Evolutionary conservation across 1,140 invertebrate genomes (phyloP).

Genomic region (Pseudomyrmex dendroicus): DNA sequence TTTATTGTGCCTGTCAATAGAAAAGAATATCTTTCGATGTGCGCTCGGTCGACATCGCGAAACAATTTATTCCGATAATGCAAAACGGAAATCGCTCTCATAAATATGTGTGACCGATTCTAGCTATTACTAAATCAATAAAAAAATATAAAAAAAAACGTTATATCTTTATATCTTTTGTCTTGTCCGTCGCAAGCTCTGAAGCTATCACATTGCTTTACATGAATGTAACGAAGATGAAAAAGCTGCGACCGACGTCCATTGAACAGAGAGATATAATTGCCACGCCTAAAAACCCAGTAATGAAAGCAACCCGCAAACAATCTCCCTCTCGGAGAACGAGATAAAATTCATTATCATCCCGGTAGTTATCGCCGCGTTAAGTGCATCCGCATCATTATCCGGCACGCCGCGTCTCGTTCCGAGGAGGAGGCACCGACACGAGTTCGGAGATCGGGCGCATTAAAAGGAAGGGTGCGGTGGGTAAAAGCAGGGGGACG

Average conservation of each 20-base stretch:
- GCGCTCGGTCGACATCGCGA: too few relatives aligned
- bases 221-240: conserved; percentile 5
- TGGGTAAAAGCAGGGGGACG: not conserved
- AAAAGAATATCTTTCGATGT: too few relatives aligned
- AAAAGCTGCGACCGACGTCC: conserved; percentile 17
- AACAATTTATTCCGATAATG: too few relatives aligned
- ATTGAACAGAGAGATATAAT: conserved; percentile 28
- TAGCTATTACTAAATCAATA: too few relatives aligned
- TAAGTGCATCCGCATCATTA: conserved; percentile 55
- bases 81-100: too few relatives aligned
- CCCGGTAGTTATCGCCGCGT: conserved; percentile 48
- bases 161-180: not conserved
- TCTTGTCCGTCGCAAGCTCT: not conserved
- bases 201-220: conserved; percentile 6
- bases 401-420: conserved; percentile 60
- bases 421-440: conserved; percentile 56
- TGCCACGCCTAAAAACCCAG: conserved; percentile 35
- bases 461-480: conserved; percentile 59
- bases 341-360: conserved; percentile 57
- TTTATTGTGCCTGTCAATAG: not conserved
- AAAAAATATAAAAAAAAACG: too few relatives aligned
- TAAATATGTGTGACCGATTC: too few relatives aligned
- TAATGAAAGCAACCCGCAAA: conserved; percentile 42
- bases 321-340: conserved; percentile 35
- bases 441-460: conserved; percentile 48